Base-by-base conservation (phyloP, 2,113 vertebrate species). In the Tragelaphus imberbis region DNA sequence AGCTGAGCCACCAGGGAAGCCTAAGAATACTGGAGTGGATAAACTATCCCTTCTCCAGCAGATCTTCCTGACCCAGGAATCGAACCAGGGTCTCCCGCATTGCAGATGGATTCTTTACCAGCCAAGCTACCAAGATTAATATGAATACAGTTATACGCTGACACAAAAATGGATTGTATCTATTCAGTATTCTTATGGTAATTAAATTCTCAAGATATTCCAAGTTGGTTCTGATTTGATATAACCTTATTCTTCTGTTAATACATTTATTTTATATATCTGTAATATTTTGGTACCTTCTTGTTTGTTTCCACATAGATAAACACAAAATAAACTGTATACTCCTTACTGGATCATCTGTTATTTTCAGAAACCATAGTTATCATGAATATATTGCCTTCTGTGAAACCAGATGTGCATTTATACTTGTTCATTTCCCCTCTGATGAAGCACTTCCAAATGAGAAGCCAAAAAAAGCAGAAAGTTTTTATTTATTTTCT, bases 161-260 rank as follows among this genome's bases (percentile, higher is more conserved):
- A 68, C 58, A 80, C 59, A 71, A 93, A 95, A 97, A 88, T 96
- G 44, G 7, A 88, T 93, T 92, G 55, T 95, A 56, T 28, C 51
- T 93, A 71, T 27, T 17, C 10, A 15, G 63, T 28, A 95, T 53
- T 51, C 51, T 91, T 58, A 49, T 17, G 44, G 28, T 44, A 93
- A 88, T 75, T 27, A 88, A 28, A 87, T 84, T 65, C 12, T 94
- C 53, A 59, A 80, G 19, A 87, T 90, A 84, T 12, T 80, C 33
- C 11, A 53, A 16, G 13, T 40, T 71, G 30, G 16, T 81, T n/a
- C 25, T 86, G 53, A 94, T 79, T 95, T 95, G 86, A 21, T 51
- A 2, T 71, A 49, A 93, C 30, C 11, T 88, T 36, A 56, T 27
- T 75, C 19, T 89, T 93, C 81, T 84, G 21, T 84, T 15, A 91